Evolutionary conservation across 2,888 invertebrate genomes (phyloP), one percentile per base, ranked within the genome.

Genomic region (Melitaea athalia): DNA sequence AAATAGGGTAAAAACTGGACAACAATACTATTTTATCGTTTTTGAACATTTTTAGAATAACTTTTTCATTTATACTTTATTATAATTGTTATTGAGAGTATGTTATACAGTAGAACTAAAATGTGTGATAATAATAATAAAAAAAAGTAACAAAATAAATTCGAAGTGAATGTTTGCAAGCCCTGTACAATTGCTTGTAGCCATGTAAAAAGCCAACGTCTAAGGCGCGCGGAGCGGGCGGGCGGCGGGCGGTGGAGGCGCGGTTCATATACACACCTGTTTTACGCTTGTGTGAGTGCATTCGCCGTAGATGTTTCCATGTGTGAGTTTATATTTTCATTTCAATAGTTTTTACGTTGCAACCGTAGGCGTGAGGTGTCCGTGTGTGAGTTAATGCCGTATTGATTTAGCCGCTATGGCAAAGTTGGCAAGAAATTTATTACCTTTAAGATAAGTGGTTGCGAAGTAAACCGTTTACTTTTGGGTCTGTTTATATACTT

Each of bases 141-240:
- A 45, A n/a, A 12, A 15, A 33, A 49, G 38, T 60, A 12, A 63
- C n/a, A 61, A 53, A 64, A 50, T 15, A 59, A 65, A 59, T 55
- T 50, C 50, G n/a, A 42, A 47, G 45, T 38, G n/a, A 67, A 85
- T 80, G 89, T 90, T 88, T 71, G 49, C 67, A 64, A 76, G 79
- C 75, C 76, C 86, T 81, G 83, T 76, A 73, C 79, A 79, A 81
- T 85, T 88, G 87, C 89, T 90, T 88, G 86, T 84, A 85, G 83
- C 85, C 90, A 87, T 89, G 91, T 91, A 92, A 92, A 91, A 92
- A 92, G 89, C 89, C 87, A 91, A 88, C 89, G 90, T 92, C 92
- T 92, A 91, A 92, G 92, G 91, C 90, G 88, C 81, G 79, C 75
- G 65, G 76, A 77, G 81, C 74, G 77, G 74, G 76, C 76, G 76